Evolutionary conservation across 2,888 invertebrate species (phyloP), one percentile per base, ranked within the genome.

Genomic region (Zelleria hepariella): DNA sequence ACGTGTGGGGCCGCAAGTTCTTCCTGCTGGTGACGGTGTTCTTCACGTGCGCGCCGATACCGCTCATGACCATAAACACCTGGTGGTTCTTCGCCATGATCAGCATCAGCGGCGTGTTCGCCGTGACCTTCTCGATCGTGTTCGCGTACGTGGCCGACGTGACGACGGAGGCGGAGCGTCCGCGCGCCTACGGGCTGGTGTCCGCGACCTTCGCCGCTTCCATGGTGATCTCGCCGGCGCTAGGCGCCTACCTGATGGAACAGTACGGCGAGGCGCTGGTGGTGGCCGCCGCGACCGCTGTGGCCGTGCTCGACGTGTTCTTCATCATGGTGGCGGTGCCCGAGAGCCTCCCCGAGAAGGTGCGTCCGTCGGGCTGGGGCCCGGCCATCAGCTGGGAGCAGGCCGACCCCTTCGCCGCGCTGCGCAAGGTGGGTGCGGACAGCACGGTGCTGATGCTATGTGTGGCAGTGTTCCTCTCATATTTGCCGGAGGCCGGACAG

Each of bases 71-170:
- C 74, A 95, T 99, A 78, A 99, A 98, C 90, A 98, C 99, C 57
- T 99, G 97, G 97, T 98, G 98, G 98, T 99, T 99, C 87, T 99
- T 99, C 88, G 98, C 98, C 62, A 96, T 99, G 95, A 97, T 99
- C 89, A 98, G 98, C 78, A 96, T 99, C 81, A 98, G 98, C 69
- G 99, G 99, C 63, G 95, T 99, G 67, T 99, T 99, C 88, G 97
- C 99, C 59, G 99, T 99, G 65, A 99, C 99, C 57, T 99, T 99
- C 90, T 98, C 98, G 69, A 98, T 99, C 60, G 98, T 99, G 60
- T 98, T 99, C 89, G 99, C 99, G 57, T 99, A 99, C 88, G 99
- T 99, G 65, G 99, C 99, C 49, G 99, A 99, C 88, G 98, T 99
- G 59, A 99, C 99, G 27, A 97, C 98, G 69, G 97, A 98, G 74